Base-by-base conservation (phyloP, 2,888 invertebrate species). In the Athrips mouffetella region DNA sequence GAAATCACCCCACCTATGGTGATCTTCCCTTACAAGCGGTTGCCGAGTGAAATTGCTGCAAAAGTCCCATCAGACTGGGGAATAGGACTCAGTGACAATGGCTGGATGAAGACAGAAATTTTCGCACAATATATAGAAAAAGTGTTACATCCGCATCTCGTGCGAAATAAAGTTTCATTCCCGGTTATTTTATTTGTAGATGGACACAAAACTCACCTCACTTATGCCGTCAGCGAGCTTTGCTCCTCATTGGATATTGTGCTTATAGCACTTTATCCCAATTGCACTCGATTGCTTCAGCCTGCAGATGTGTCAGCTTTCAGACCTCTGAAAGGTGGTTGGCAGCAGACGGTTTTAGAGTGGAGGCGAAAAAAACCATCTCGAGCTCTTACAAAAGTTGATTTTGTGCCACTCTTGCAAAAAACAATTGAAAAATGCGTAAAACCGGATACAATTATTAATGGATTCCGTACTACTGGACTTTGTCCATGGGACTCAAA, bases 1-100 rank as follows among this genome's bases (percentile, higher is more conserved):
- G 52, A 53, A 21, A 48, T 57, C 15, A 66, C 64, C 3, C 75
- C 75, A 35, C 72, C 76, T 18, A 66, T 76, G 65, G 57, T 79
- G 3, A 63, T 77, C 21, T 73, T 63, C 51, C 70, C 73, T 0
- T 66, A 72, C 49, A 60, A 70, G 56, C 56, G 70, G 45, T 45
- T 75, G 8, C 63, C 73, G 10, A 47, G 47, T 15, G 57, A 66
- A 10, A 67, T 76, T 35, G 50, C 53, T 0, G 50, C 62, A 21
- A 58, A 63, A 16, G 62, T 75, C 23, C 73, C 73, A 11, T 39
- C 59, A 45, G 58, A 63, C 39, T 74, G 70, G 73, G 67, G 71
- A 10, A 58, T 71, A 31, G 51, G 54, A 8, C 31, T 50, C 2
- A 44, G 42, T 31, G 46, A 47, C 31, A 49, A 53, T 13, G 50